Conservation (phyloP, 2,797 vertebrate genomes). For the Salmo trutta region DNA sequence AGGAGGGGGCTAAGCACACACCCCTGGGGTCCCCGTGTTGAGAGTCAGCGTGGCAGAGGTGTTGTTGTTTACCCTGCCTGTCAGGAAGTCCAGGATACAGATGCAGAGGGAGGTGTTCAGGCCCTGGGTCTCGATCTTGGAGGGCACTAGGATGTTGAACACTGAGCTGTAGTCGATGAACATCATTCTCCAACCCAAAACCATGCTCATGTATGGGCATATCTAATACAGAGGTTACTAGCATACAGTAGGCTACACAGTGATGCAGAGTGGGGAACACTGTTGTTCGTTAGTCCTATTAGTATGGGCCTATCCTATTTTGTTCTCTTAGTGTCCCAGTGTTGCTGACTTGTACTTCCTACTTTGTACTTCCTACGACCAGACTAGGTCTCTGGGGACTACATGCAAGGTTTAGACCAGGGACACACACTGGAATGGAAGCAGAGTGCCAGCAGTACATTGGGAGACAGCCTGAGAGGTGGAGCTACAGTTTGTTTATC, state of each 20-base stretch:
- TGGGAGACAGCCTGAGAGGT: slow-evolving; percentile 4
- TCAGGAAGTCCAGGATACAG: too few relatives aligned
- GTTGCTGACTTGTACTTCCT: slow-evolving; percentile 31
- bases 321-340: slow-evolving; percentile 17
- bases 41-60: too few relatives aligned
- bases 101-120: too few relatives aligned
- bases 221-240: background rate
- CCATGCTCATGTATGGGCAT: background rate
- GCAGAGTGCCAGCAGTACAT: background rate
- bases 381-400: background rate
- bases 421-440: too few relatives aligned
- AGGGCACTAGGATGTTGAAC: too few relatives aligned
- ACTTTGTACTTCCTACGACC: slow-evolving; percentile 17
- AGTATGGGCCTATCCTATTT: slow-evolving; percentile 13
- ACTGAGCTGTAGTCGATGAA: too few relatives aligned
- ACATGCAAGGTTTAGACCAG: too few relatives aligned
- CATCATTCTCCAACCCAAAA: background rate
- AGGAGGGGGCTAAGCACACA: too few relatives aligned
- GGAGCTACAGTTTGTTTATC: slow-evolving; percentile 40
- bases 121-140: too few relatives aligned
- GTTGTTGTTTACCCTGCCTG: too few relatives aligned
- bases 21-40: too few relatives aligned
- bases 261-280: background rate
- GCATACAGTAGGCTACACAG: background rate
- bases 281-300: slow-evolving; percentile 21